Evolutionary conservation across 2,888 invertebrate species (phyloP).

Genomic region (Drosophila lutescens): DNA sequence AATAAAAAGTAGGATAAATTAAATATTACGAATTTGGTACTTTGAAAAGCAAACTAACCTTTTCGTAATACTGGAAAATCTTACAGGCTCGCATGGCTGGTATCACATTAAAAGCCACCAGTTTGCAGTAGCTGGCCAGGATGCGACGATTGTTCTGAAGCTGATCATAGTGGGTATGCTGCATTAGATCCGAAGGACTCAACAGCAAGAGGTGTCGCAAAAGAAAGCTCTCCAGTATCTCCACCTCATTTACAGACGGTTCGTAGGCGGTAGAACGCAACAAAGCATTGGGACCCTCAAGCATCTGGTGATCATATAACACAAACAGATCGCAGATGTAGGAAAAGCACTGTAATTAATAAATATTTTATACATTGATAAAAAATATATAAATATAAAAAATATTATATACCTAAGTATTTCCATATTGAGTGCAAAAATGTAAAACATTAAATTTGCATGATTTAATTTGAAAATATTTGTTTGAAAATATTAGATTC

Average conservation of each 20-base stretch:
- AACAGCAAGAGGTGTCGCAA: conserved; percentile 21
- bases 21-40: not conserved
- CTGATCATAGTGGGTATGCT: not conserved
- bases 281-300: not conserved
- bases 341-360: conserved; percentile 35
- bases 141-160: conserved; percentile 44
- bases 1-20: too few relatives aligned
- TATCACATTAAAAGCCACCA: conserved; percentile 49
- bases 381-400: too few relatives aligned
- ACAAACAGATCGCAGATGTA: conserved; percentile 54
- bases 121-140: conserved; percentile 53
- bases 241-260: conserved; percentile 34
- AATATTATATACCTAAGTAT: too few relatives aligned
- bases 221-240: conserved; percentile 45
- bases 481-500: too few relatives aligned
- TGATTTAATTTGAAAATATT: too few relatives aligned
- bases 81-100: conserved; percentile 51
- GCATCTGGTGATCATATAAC: conserved; percentile 36
- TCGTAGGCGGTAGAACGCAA: not conserved
- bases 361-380: too few relatives aligned
- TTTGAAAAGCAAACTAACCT: conserved; percentile 26
- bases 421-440: too few relatives aligned
- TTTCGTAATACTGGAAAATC: conserved; percentile 47
- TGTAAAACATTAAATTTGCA: too few relatives aligned
- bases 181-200: not conserved